Evolutionary conservation across 2,797 vertebrate genomes (phyloP).

Genomic region (Dromococcyx pavoninus): DNA sequence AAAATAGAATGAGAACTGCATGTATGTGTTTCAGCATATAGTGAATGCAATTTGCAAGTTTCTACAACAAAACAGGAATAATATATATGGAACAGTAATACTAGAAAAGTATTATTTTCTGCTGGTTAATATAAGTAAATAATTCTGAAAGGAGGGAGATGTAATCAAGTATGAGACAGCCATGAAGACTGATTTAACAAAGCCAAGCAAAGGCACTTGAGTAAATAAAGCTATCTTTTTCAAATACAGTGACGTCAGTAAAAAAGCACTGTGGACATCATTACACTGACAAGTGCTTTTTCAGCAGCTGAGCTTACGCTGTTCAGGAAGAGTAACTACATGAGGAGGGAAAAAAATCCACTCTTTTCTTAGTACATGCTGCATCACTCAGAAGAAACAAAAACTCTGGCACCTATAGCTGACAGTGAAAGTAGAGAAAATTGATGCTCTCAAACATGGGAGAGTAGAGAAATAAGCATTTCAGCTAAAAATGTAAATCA

Average conservation of each 20-base stretch:
- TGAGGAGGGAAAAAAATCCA: not conserved
- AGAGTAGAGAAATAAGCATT: not conserved
- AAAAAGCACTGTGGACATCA: not conserved
- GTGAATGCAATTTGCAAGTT: not conserved
- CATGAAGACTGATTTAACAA: not conserved
- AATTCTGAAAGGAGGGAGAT: not conserved
- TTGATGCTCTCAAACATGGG: not conserved
- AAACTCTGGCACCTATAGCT: not conserved
- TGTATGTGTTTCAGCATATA: not conserved
- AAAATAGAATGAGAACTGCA: not conserved
- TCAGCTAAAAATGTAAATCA: not conserved
- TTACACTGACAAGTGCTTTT: slow-evolving; percentile 19
- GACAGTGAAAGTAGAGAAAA: not conserved
- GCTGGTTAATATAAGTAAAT: not conserved
- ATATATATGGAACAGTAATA: not conserved
- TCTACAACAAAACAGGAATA: not conserved
- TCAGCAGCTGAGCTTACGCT: slow-evolving; percentile 6
- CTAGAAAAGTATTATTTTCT: not conserved
- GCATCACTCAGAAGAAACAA: not conserved
- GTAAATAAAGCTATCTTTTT: not conserved
- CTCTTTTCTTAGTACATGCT: not conserved
- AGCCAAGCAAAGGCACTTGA: not conserved
- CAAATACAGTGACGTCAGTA: not conserved
- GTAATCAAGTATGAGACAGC: not conserved
- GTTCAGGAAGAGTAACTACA: not conserved